Percentiles rank a stretch among this genome's conserved stretches.
phyloP scores from a whole-genome alignment of 1,140 invertebrate genomes.

The Geopemphigus sp. region DNA sequence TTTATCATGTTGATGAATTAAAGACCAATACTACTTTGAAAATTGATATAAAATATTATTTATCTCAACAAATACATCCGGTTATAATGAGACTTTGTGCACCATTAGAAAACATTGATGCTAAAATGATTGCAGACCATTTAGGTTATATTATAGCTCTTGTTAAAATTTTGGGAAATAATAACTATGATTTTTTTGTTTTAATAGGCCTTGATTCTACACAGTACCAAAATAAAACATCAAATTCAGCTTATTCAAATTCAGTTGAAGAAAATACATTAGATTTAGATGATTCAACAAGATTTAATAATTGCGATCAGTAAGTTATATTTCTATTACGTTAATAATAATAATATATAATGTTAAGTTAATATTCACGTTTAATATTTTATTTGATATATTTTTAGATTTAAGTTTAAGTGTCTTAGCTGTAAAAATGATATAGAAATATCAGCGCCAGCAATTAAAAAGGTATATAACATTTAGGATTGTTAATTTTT shows the following conservation, averaged over 20 bases:
- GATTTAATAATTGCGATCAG: constrained; percentile 71
- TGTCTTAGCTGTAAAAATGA: constrained; percentile 57
- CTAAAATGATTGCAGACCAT: constrained; percentile 82
- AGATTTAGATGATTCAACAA: constrained; percentile 65
- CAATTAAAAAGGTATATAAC: constrained; percentile 54
- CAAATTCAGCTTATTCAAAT: constrained; percentile 56
- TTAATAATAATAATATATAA: background rate
- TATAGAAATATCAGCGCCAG: constrained; percentile 57
- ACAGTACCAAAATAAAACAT: constrained; percentile 55
- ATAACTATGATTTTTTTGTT: background rate
- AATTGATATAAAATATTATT: constrained; percentile 80
- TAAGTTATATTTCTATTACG: constrained; percentile 44
- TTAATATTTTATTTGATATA: constrained; percentile 31
- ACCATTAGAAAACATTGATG: constrained; percentile 91
- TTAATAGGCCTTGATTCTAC: constrained; percentile 58
- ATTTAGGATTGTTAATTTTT: constrained; percentile 1
- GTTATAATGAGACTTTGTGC: constrained; percentile 92
- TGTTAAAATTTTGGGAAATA: background rate
- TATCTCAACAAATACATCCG: constrained; percentile 87
- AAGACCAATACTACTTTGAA: constrained; percentile 70
- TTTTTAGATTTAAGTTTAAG: constrained; percentile 55
- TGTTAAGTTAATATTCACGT: constrained; percentile 4
- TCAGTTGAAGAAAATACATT: constrained; percentile 59
- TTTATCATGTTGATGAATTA: constrained; percentile 89
- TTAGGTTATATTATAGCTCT: constrained; percentile 63